These are phyloP conservation scores for Orcinus orca DNA, from an alignment of 2,113 vertebrate species.

Conservation along the genomic window DNA sequence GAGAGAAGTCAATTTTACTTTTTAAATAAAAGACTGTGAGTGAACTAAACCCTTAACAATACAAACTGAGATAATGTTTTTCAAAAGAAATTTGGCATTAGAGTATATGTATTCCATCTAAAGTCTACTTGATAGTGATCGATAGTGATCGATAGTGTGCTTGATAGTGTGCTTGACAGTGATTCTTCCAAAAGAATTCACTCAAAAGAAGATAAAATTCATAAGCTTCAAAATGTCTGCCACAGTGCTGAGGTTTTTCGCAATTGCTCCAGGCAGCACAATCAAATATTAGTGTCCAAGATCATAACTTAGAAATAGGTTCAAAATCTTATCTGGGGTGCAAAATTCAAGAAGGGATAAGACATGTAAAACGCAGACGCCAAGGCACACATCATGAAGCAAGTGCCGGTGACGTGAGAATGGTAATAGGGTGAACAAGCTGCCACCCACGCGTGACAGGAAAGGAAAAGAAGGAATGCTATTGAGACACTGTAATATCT, in stretches of 20 bases:
- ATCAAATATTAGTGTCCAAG: background rate
- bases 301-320: background rate
- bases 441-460: background rate
- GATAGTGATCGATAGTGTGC: too few relatives aligned
- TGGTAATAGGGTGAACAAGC: background rate
- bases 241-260: background rate
- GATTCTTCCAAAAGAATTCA: background rate
- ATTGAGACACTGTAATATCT: background rate
- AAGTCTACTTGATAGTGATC: background rate
- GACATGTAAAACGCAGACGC: background rate
- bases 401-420: background rate
- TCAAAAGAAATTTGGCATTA: background rate
- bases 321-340: background rate
- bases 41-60: background rate
- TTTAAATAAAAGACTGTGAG: background rate
- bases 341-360: slow-evolving; percentile 7
- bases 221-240: background rate
- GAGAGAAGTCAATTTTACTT: background rate
- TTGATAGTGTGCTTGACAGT: background rate
- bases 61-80: background rate
- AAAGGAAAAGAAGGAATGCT: background rate
- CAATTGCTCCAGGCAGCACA: background rate
- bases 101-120: background rate
- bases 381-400: background rate
- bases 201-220: background rate